These are phyloP conservation scores for Uropetala carovei DNA, from an alignment of 2,888 invertebrate genomes.

Conservation along the genomic window DNA sequence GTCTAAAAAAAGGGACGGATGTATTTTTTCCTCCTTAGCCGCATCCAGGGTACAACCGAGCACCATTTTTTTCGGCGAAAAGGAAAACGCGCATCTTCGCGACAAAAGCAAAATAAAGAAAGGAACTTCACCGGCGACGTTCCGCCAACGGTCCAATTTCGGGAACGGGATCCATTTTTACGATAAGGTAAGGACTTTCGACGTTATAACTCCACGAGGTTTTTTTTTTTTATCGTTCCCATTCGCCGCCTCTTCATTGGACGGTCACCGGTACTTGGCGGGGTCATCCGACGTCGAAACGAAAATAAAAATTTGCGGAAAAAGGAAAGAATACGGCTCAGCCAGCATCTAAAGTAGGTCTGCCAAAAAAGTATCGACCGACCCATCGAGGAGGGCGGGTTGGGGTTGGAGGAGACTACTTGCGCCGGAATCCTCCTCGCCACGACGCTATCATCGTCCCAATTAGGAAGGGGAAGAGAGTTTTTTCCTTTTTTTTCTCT, in stretches of 20 bases:
- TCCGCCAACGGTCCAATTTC: not conserved
- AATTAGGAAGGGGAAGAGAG: not conserved
- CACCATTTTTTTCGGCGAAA: too few species aligned
- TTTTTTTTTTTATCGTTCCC: not conserved
- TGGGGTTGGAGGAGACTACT: not conserved
- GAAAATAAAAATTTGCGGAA: too few species aligned
- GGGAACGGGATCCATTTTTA: not conserved
- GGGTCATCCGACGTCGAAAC: not conserved
- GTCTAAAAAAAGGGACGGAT: too few species aligned
- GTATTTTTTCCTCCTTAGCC: too few species aligned
- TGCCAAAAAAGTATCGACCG: constrained; percentile 2
- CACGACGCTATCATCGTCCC: not conserved
- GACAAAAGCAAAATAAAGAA: not conserved
- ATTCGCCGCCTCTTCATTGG: not conserved
- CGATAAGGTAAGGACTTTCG: not conserved
- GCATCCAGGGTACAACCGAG: too few species aligned
- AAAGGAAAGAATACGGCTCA: not conserved
- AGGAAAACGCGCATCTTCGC: not conserved
- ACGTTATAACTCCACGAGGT: not conserved
- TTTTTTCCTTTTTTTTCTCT: not conserved
- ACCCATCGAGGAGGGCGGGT: too few species aligned
- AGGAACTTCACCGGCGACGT: not conserved
- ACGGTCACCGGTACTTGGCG: not conserved
- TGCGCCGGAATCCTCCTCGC: not conserved
- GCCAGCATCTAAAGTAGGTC: not conserved